These are phyloP conservation scores for Neuroscelio doddi DNA, from an alignment of 2,888 invertebrate genomes.

Conservation along the genomic window DNA sequence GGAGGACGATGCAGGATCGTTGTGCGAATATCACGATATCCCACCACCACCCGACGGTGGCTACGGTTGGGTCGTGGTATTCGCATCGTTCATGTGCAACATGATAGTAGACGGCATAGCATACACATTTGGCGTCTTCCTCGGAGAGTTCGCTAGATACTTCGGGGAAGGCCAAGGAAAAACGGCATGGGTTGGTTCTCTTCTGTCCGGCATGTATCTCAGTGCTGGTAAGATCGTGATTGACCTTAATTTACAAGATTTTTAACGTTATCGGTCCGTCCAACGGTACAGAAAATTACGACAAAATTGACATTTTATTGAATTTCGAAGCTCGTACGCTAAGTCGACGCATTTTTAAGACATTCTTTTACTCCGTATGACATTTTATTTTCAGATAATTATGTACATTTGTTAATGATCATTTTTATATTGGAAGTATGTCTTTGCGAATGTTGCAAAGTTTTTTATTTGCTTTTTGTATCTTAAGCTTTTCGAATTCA, in stretches of 20 bases:
- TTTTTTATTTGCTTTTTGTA: too few species aligned
- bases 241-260: neutral
- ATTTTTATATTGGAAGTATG: too few species aligned
- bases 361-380: too few species aligned
- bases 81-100: constrained; percentile 97
- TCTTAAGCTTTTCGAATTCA: too few species aligned
- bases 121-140: constrained; percentile 97
- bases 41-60: constrained; percentile 94
- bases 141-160: constrained; percentile 83
- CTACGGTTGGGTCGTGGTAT: constrained; percentile 95
- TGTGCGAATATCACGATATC: constrained; percentile 83
- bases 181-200: constrained; percentile 94
- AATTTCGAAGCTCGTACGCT: too few species aligned
- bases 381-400: too few species aligned
- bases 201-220: constrained; percentile 95
- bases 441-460: too few species aligned
- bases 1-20: constrained; percentile 74
- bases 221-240: constrained; percentile 81
- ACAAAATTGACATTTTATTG: too few species aligned
- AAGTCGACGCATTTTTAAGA: too few species aligned
- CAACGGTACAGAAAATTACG: too few species aligned
- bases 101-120: constrained; percentile 98
- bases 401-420: too few species aligned
- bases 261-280: too few species aligned
- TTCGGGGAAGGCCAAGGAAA: constrained; percentile 91